A percentile compares a stretch with the other conserved stretches of the same genome.
Evolutionary conservation across 2,888 invertebrate species (phyloP).

Genomic region (Phymatocera aterrima): DNA sequence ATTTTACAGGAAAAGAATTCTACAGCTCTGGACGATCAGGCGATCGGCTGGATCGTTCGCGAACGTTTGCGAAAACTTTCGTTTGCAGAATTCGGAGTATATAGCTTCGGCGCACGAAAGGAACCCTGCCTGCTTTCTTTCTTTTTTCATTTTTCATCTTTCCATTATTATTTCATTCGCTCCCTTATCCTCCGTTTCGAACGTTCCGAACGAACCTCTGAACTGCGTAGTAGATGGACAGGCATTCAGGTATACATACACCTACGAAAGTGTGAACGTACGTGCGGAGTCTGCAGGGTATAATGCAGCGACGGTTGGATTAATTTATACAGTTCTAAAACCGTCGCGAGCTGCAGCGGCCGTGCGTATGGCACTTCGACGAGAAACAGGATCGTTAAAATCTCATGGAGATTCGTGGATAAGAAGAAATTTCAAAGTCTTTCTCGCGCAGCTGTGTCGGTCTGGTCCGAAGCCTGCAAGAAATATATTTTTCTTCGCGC

Average conservation of each 20-base stretch:
- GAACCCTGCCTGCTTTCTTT: not conserved
- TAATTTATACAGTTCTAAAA: slow-evolving; percentile 43
- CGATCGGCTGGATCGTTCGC: not conserved
- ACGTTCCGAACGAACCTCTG: not conserved
- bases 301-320: too few relatives aligned
- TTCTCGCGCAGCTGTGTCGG: too few relatives aligned
- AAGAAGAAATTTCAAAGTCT: not conserved
- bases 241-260: not conserved
- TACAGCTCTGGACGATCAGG: too few relatives aligned
- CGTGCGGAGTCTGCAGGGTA: slow-evolving; percentile 5
- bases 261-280: not conserved
- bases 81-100: not conserved
- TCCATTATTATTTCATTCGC: too few relatives aligned
- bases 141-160: not conserved
- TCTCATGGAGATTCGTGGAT: slow-evolving; percentile 31
- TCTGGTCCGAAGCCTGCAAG: not conserved
- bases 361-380: not conserved
- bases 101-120: too few relatives aligned
- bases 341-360: not conserved
- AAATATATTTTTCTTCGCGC: too few relatives aligned
- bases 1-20: not conserved
- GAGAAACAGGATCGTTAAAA: slow-evolving; percentile 34
- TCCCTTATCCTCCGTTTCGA: not conserved
- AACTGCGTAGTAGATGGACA: not conserved
- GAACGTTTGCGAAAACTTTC: not conserved